A percentile compares a stretch with the other conserved stretches of the same genome.
These are phyloP conservation scores for Agrilus biguttatus DNA, from an alignment of 2,888 invertebrate genomes.

Conservation along the genomic window DNA sequence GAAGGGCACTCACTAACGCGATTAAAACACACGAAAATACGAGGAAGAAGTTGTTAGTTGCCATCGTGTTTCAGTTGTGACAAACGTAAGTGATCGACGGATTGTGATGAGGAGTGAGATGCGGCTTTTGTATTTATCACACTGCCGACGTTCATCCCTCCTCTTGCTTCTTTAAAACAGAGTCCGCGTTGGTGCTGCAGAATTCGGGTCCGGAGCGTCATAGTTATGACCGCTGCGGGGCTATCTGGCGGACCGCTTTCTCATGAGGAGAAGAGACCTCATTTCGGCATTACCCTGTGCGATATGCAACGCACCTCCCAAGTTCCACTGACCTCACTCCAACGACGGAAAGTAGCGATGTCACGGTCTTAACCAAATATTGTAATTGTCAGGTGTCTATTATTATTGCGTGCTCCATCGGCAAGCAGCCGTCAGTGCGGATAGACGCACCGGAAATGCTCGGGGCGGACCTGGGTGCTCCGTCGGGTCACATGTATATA, in stretches of 20 bases:
- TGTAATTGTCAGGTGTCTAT: not conserved
- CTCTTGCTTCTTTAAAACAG: slow-evolving; percentile 12
- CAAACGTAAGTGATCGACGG: slow-evolving; percentile 19
- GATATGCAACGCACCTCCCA: slow-evolving; percentile 8
- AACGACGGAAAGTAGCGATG: too few species aligned
- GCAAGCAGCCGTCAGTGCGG: slow-evolving; percentile 4
- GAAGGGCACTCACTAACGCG: slow-evolving; percentile 44
- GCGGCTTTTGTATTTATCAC: slow-evolving; percentile 29
- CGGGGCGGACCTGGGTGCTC: slow-evolving; percentile 6
- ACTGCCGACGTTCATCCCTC: slow-evolving; percentile 19
- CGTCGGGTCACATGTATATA: too few species aligned
- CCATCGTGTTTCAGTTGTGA: too few species aligned
- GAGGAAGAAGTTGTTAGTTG: too few species aligned
- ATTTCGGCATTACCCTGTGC: slow-evolving; percentile 15
- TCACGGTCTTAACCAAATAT: too few species aligned
- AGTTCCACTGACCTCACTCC: not conserved
- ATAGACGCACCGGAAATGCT: slow-evolving; percentile 7
- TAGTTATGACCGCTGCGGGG: slow-evolving; percentile 31
- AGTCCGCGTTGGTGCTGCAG: slow-evolving; percentile 20
- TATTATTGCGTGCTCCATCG: slow-evolving; percentile 4
- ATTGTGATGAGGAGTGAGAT: slow-evolving; percentile 24
- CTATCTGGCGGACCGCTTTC: slow-evolving; percentile 34
- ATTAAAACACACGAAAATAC: slow-evolving; percentile 38
- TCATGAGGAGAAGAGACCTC: slow-evolving; percentile 30
- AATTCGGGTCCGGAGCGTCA: slow-evolving; percentile 31